These are phyloP conservation scores for Gallirallus australis DNA, from an alignment of 2,797 vertebrate species.

Conservation along the genomic window DNA sequence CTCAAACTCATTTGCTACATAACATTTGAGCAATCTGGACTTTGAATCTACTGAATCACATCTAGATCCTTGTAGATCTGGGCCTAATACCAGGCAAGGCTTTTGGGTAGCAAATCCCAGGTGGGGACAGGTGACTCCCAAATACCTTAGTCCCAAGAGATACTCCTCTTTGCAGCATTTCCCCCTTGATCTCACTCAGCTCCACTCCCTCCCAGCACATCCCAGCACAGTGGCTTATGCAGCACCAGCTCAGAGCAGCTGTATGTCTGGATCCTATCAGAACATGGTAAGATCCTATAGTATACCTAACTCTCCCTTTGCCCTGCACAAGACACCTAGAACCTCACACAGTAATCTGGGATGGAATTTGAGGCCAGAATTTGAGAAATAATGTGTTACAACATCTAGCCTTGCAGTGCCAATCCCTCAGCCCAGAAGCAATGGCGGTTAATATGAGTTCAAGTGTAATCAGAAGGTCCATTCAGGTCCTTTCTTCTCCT, in stretches of 20 bases:
- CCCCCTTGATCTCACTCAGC: background rate
- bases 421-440: background rate
- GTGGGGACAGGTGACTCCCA: background rate
- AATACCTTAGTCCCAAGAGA: background rate
- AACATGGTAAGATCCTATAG: background rate
- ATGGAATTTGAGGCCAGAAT: background rate
- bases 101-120: background rate
- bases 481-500: background rate
- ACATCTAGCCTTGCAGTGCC: background rate
- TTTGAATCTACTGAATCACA: background rate
- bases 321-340: background rate
- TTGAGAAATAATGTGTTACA: background rate
- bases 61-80: background rate
- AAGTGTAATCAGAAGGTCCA: background rate
- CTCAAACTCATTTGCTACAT: background rate
- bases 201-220: background rate
- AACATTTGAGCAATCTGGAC: background rate
- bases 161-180: background rate
- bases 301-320: background rate
- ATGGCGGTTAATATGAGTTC: background rate
- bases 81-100: rapidly evolving
- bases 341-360: background rate
- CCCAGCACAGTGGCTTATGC: rapidly evolving
- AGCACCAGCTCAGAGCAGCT: background rate
- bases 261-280: background rate